These are phyloP conservation scores for Ennomos erosarius DNA, from an alignment of 2,888 invertebrate genomes.

Conservation along the genomic window DNA sequence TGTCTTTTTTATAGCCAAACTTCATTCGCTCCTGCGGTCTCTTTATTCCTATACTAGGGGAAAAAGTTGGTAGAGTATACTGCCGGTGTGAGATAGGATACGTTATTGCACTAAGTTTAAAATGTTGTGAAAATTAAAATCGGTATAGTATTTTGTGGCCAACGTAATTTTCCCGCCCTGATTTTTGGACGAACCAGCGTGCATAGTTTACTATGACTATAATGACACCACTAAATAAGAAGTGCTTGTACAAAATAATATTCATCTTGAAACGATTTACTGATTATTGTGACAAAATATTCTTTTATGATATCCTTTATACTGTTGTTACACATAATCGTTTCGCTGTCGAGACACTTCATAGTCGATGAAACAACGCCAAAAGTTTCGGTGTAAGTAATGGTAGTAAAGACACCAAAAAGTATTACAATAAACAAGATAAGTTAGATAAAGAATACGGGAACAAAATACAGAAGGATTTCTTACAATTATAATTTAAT, in stretches of 20 bases:
- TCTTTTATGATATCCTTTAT: constrained; percentile 38
- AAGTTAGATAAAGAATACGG: too few relatives aligned
- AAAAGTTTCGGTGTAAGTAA: constrained; percentile 19
- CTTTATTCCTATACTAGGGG: constrained; percentile 81
- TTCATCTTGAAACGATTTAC: constrained; percentile 26
- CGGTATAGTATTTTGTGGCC: constrained; percentile 74
- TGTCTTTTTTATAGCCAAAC: constrained; percentile 82
- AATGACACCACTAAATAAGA: constrained; percentile 15
- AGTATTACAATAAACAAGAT: constrained; percentile 19
- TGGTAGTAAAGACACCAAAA: constrained; percentile 13
- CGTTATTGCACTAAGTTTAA: constrained; percentile 82
- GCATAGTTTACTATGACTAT: constrained; percentile 9
- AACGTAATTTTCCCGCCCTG: constrained; percentile 50
- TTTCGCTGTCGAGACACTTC: constrained; percentile 25
- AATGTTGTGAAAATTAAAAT: constrained; percentile 74
- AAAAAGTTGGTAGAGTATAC: constrained; percentile 83
- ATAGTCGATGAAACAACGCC: constrained; percentile 22
- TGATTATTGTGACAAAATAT: constrained; percentile 33
- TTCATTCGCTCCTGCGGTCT: constrained; percentile 83
- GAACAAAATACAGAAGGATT: not conserved
- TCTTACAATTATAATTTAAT: not conserved
- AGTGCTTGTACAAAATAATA: constrained; percentile 31
- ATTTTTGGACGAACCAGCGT: constrained; percentile 21
- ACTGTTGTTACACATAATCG: constrained; percentile 31
- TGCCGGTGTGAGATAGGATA: constrained; percentile 82